A percentile compares a stretch with the other conserved stretches of the same genome.
phyloP scores from a whole-genome alignment of 2,113 vertebrate species.

The Anarrhichthys ocellatus region DNA sequence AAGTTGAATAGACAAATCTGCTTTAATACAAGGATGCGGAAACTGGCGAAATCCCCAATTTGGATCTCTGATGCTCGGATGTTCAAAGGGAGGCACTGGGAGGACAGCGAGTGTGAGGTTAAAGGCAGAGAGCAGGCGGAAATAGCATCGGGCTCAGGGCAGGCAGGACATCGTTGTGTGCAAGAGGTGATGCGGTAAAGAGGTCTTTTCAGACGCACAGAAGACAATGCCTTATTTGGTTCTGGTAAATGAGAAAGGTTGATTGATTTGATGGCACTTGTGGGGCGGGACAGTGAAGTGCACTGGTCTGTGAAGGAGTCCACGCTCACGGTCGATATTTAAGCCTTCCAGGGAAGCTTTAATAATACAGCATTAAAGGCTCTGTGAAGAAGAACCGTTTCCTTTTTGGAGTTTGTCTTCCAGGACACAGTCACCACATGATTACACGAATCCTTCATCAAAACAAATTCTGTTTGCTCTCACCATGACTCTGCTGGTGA shows the following conservation, averaged over 20 bases:
- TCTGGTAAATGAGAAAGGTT: conserved; percentile 81
- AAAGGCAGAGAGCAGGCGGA: conserved; percentile 47
- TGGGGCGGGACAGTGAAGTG: conserved; percentile 65
- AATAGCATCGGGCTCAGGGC: conserved; percentile 51
- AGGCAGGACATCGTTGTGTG: conserved; percentile 25
- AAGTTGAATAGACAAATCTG: neutral
- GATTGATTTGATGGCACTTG: conserved; percentile 82
- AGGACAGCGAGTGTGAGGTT: conserved; percentile 23
- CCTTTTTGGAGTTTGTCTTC: conserved; percentile 42
- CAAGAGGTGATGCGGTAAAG: conserved; percentile 57
- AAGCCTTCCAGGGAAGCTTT: conserved; percentile 73
- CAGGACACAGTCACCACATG: conserved; percentile 26
- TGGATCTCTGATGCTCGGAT: conserved; percentile 19
- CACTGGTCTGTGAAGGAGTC: conserved; percentile 80
- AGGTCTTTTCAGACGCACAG: conserved; percentile 48
- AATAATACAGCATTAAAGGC: conserved; percentile 75
- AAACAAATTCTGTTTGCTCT: conserved; percentile 41
- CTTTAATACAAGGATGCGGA: neutral
- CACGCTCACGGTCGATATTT: conserved; percentile 76
- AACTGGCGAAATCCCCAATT: neutral
- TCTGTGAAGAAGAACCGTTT: conserved; percentile 47
- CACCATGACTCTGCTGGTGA: conserved; percentile 5
- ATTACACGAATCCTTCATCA: conserved; percentile 44
- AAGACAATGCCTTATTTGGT: conserved; percentile 75
- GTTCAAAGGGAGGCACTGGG: conserved; percentile 8